Evolutionary conservation across 2,113 vertebrate genomes (phyloP).

Genomic region (Sylvia atricapilla): DNA sequence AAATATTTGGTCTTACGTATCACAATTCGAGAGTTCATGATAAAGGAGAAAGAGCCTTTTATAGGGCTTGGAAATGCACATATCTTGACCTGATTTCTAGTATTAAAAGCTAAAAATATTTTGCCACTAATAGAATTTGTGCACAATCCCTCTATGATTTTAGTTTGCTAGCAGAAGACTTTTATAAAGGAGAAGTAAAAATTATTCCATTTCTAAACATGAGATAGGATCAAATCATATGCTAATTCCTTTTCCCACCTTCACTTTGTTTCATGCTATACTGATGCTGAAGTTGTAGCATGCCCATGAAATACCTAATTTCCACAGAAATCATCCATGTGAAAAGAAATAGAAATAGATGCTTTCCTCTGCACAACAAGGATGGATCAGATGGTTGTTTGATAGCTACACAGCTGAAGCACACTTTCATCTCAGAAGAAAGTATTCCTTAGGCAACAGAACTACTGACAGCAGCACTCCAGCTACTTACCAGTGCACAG

Average conservation of each 20-base stretch:
- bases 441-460: background rate
- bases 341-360: background rate
- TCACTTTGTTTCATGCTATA: background rate
- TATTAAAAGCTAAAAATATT: background rate
- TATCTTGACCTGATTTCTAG: background rate
- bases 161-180: background rate
- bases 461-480: background rate
- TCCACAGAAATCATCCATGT: background rate
- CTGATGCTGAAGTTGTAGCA: background rate
- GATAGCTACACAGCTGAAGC: background rate
- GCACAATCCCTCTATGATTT: background rate
- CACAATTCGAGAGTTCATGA: background rate
- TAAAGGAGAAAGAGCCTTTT: background rate
- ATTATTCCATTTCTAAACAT: background rate
- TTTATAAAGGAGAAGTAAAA: background rate
- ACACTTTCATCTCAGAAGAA: background rate
- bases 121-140: background rate
- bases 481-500: background rate
- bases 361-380: background rate
- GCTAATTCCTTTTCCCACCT: background rate
- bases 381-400: background rate
- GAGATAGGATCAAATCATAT: background rate
- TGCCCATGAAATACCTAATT: background rate
- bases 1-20: background rate
- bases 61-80: background rate